Conservation (phyloP, 1,140 invertebrate species). For the Meteorus sp. region DNA sequence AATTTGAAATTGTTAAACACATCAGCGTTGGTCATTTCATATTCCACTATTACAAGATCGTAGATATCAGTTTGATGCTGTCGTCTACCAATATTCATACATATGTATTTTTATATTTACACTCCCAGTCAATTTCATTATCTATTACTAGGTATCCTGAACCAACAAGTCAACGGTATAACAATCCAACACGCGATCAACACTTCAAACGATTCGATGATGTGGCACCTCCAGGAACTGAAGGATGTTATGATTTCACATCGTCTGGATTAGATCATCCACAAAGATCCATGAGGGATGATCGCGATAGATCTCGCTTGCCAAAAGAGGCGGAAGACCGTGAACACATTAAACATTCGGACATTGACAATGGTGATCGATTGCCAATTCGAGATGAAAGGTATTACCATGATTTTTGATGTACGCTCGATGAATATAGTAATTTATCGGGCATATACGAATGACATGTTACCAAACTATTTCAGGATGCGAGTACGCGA, state of each 20-base stretch:
- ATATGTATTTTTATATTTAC: no score
- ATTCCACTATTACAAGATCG: no score
- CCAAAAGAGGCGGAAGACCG: slow-evolving; percentile 44
- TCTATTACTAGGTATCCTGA: slow-evolving; percentile 53
- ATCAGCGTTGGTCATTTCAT: no score
- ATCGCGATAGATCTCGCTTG: slow-evolving; percentile 39
- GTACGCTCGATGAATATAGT: no score
- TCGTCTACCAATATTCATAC: no score
- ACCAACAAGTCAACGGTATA: slow-evolving; percentile 37
- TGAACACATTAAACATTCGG: slow-evolving; percentile 47
- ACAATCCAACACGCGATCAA: slow-evolving; percentile 41
- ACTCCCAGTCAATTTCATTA: background rate
- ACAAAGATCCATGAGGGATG: slow-evolving; percentile 40
- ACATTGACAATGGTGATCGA: slow-evolving; percentile 48
- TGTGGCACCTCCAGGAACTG: slow-evolving; percentile 56
- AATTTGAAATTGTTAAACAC: no score
- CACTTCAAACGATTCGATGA: slow-evolving; percentile 56
- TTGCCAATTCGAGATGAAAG: slow-evolving; percentile 44
- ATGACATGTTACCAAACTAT: no score
- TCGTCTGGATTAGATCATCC: slow-evolving; percentile 55
- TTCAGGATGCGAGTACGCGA: slow-evolving; percentile 29
- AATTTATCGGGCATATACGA: no score
- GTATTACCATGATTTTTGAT: no score
- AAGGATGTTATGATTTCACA: slow-evolving; percentile 55
- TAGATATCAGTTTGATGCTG: no score